phyloP scores from a whole-genome alignment of 2,797 vertebrate genomes.

The Oophaga sylvatica region DNA sequence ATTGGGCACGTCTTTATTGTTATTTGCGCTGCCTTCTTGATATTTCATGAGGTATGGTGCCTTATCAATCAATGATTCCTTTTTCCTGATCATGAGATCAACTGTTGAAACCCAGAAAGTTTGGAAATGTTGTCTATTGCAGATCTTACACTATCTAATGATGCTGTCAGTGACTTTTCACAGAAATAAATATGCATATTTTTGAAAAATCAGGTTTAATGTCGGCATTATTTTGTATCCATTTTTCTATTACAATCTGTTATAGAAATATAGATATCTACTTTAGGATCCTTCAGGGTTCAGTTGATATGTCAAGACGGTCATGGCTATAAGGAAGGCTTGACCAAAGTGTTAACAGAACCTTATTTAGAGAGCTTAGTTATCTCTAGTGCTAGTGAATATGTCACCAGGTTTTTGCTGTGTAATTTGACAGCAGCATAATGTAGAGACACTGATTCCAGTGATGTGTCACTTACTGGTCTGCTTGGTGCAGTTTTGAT shows the following conservation, averaged over 20 bases:
- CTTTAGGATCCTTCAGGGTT: too few relatives aligned
- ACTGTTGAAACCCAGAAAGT: too few relatives aligned
- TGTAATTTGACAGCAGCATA: too few relatives aligned
- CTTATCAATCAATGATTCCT: neutral
- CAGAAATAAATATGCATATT: neutral
- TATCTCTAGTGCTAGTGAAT: neutral
- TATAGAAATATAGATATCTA: too few relatives aligned
- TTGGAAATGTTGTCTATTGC: too few relatives aligned
- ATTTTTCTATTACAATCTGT: too few relatives aligned
- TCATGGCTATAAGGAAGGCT: neutral
- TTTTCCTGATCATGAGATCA: too few relatives aligned
- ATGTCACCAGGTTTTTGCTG: too few relatives aligned
- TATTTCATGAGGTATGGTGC: conserved; percentile 77
- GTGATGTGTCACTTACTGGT: too few relatives aligned
- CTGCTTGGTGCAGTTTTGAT: too few relatives aligned
- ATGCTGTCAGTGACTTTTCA: neutral
- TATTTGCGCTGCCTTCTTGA: conserved; percentile 75
- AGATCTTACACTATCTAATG: neutral
- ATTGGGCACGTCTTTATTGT: conserved; percentile 74
- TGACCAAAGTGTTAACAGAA: neutral
- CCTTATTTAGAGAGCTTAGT: neutral
- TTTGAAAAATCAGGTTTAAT: neutral
- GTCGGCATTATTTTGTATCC: neutral
- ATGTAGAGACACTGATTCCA: too few relatives aligned
- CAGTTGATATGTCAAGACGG: neutral